A percentile compares a stretch with the other conserved stretches of the same genome.
Evolutionary conservation across 2,888 invertebrate genomes (phyloP).

Genomic region (Noctua comes): DNA sequence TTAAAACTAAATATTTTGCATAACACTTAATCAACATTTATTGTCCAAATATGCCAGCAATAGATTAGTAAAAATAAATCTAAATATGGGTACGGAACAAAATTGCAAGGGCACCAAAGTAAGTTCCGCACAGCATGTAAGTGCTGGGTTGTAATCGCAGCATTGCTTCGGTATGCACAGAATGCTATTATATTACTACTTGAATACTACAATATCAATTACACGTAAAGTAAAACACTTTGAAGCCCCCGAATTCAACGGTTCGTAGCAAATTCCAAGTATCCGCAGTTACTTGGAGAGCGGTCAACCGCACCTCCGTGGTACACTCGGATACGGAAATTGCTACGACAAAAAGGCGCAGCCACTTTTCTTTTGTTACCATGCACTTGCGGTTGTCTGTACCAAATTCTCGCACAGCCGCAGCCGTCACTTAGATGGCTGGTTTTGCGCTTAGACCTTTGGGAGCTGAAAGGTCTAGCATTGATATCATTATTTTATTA

Average conservation of each 20-base stretch:
- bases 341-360: background rate
- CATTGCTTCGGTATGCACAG: background rate
- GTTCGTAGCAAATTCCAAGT: background rate
- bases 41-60: background rate
- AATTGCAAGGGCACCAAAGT: conserved; percentile 18
- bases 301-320: background rate
- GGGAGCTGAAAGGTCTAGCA: background rate
- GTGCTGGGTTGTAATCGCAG: background rate
- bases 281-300: background rate
- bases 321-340: background rate
- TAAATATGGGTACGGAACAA: background rate
- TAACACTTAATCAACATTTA: background rate
- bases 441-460: conserved; percentile 1
- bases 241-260: background rate
- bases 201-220: background rate
- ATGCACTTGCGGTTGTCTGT: background rate
- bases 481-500: conserved; percentile 1
- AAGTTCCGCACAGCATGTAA: conserved; percentile 8
- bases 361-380: background rate
- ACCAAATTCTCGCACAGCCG: background rate
- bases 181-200: conserved; percentile 2
- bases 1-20: too few species aligned
- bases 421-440: conserved; percentile 10
- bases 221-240: background rate
- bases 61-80: background rate